Base-by-base conservation (phyloP, 2,888 invertebrate genomes). In the Torymus aiolomorphi region DNA sequence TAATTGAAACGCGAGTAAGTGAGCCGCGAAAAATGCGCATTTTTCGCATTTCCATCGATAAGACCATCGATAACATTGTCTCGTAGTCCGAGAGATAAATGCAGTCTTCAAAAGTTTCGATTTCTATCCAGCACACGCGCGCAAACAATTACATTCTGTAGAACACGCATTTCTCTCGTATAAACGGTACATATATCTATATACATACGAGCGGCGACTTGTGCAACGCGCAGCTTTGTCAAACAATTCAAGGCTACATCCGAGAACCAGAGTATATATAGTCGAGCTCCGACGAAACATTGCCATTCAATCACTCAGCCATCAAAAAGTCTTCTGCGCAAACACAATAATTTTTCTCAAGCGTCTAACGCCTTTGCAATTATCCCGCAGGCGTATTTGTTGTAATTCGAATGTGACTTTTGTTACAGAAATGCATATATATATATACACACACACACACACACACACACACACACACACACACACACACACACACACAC, bases 191-290 rank as follows among this genome's bases (percentile, higher is more conserved):
- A 12, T 11, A 57, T n/a, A 71, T 0, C 14, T 24, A 16, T 13
- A 14, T 11, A 16, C 8, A 51, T 42, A 73, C 18, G 31, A 2
- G 56, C 59, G 18, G 1, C 4, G 2, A 49, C 73, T 73, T 74
- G 62, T n/a, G 78, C 78, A 78, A 73, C 42, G 20, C 13, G 10
- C 52, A 61, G 31, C 42, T 56, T 69, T 73, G 73, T 74, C 69
- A 70, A 78, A 69, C 57, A 63, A 78, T 74, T 59, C 74, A 79
- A 75, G 73, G 78, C 69, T 78, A 20, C 18, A 52, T 56, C 59
- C 51, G 16, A 61, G 52, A 12, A 24, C 8, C 42, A 8, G 16
- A 11, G 24, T 52, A 57, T 11, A 65, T 65, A 20, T 18, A 16
- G 2, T 69, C 56, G 8, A 51, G 20, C 49, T 42, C 18, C n/a